Base-by-base conservation (phyloP, 2,113 vertebrate genomes). In the Pollimyrus isidori region DNA sequence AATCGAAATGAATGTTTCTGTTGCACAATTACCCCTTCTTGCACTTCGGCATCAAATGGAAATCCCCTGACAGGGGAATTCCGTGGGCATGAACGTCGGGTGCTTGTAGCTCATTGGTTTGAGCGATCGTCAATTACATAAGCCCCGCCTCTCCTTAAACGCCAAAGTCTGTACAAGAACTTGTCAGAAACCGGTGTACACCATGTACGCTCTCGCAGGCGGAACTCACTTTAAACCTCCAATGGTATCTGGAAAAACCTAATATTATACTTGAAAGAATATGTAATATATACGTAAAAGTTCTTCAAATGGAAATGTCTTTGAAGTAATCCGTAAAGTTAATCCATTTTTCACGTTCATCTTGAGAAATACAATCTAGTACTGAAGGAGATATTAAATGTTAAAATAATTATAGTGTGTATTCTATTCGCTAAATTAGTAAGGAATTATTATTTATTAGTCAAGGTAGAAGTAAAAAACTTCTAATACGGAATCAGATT, bases 21-120 rank as follows among this genome's bases (percentile, higher is more conserved):
- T 89, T 85, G 76, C 88, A 48, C 52, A 46, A 89, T n/a, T 82
- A 46, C 35, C 13, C 69, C 30, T 26, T n/a, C 17, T 21, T 46
- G 82, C 52, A 10, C 9, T 86, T 15, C 7, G 23, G 45, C 86
- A 65, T 83, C 39, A 83, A 46, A 90, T 90, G 96, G 96, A 96
- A 96, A 95, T 90, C 94, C 95, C 96, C 95, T 69, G 11, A 93
- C 90, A 58, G 89, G 96, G 96, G 95, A 96, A 96, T 96, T 96
- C 96, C 96, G 91, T 35, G 3, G 76, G 82, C 87, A 90, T 86
- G 30, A 86, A 89, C 93, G 88, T 65, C 88, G 46, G 3, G 17
- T 76, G n/a, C 50, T n/a, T 35, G 23, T 46, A 62, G 49, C 42
- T 17, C 39, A 90, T 90, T 90, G 89, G 89, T n/a, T 88, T 11